phyloP scores from a whole-genome alignment of 2,888 invertebrate species.

The Amphipyra tragopoginis region DNA sequence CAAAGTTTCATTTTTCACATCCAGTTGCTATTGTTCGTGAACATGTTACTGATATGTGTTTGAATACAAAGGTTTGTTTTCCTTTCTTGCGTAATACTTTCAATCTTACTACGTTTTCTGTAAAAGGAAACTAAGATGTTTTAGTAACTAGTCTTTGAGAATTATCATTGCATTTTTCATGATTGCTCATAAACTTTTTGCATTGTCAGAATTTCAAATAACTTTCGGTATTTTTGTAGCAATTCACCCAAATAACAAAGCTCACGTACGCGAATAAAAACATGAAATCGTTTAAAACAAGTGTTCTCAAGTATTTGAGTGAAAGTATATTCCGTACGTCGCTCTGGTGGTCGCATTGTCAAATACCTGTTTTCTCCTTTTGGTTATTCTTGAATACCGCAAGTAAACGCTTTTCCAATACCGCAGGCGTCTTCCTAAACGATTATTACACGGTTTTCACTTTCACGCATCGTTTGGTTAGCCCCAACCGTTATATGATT shows the following conservation, averaged over 20 bases:
- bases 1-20: neutral
- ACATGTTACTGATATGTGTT: no score
- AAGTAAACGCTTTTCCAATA: conserved; percentile 66
- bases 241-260: conserved; percentile 23
- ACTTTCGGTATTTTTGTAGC: conserved; percentile 11
- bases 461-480: conserved; percentile 61
- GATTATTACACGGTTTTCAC: conserved; percentile 66
- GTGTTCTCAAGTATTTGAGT: conserved; percentile 41
- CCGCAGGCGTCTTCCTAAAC: conserved; percentile 61
- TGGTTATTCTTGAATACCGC: conserved; percentile 63
- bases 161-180: neutral
- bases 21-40: no score
- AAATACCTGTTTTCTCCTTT: conserved; percentile 62
- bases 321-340: conserved; percentile 56
- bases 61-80: no score
- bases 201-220: conserved; percentile 10
- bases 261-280: conserved; percentile 50
- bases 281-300: conserved; percentile 40
- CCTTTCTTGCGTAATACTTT: no score
- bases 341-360: conserved; percentile 43
- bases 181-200: conserved; percentile 29
- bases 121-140: neutral
- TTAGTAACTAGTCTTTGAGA: neutral
- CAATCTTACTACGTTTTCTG: neutral
- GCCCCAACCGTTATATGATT: conserved; percentile 19